Evolutionary conservation across 2,888 invertebrate genomes (phyloP).

Genomic region (Dasypolia templi): DNA sequence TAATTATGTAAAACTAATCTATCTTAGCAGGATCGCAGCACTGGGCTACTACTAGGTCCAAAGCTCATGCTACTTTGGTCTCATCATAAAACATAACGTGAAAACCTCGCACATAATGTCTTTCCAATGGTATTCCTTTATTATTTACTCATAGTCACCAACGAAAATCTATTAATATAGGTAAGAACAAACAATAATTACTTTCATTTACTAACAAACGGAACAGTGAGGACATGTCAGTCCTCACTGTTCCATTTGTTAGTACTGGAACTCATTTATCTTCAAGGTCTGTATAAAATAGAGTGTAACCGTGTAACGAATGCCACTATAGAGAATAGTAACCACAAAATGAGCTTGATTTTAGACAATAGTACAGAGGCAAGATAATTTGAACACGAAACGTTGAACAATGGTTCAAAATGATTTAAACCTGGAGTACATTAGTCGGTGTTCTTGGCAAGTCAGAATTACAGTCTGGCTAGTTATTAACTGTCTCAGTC

Average conservation of each 20-base stretch:
- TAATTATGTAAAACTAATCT: not conserved
- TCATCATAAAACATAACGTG: not conserved
- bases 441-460: constrained; percentile 11
- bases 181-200: too few relatives aligned
- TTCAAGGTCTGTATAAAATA: not conserved
- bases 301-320: not conserved
- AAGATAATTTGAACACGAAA: constrained; percentile 20
- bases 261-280: not conserved
- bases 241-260: not conserved
- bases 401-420: constrained; percentile 27
- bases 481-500: not conserved
- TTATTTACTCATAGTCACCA: too few relatives aligned
- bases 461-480: constrained; percentile 5
- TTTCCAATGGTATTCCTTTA: not conserved
- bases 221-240: too few relatives aligned
- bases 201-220: not conserved
- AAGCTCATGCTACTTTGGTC: not conserved
- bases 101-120: not conserved
- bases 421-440: constrained; percentile 9
- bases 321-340: not conserved
- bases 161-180: not conserved
- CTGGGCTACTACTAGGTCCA: too few relatives aligned
- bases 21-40: too few relatives aligned
- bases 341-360: not conserved
- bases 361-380: constrained; percentile 8